Evolutionary conservation across 37 sponge, comb jelly and placozoan genomes (phyloP).

Genomic region (Tethya wilhelma): DNA sequence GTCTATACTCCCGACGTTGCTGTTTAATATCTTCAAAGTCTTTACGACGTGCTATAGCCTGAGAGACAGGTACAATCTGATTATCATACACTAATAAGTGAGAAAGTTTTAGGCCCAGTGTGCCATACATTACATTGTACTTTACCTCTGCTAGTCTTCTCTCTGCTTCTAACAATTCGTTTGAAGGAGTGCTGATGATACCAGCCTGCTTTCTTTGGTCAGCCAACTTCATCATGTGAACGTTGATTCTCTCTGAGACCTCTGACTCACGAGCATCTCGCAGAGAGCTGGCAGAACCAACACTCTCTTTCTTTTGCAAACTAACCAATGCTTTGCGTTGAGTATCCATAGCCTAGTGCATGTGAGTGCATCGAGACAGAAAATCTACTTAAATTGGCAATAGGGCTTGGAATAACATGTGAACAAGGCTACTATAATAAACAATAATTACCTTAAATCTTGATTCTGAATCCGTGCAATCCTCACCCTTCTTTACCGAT

Average conservation of each 20-base stretch:
- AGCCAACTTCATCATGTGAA: constrained; percentile 2
- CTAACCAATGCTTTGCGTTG: neutral
- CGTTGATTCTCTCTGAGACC: neutral
- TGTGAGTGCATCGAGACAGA: too few species aligned
- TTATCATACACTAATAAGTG: neutral
- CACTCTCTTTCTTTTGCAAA: too few species aligned
- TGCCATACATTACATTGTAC: neutral
- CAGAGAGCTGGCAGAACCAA: neutral
- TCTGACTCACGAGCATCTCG: constrained; percentile 13
- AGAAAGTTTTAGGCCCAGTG: neutral
- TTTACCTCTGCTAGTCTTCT: constrained; percentile 49
- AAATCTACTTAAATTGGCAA: too few species aligned
- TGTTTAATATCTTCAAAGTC: constrained; percentile 9
- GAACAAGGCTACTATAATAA: too few species aligned
- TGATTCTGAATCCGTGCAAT: too few species aligned
- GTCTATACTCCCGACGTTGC: constrained; percentile 41
- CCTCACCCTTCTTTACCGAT: neutral
- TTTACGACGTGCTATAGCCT: constrained; percentile 39
- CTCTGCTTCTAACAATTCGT: constrained; percentile 55
- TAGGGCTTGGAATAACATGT: too few species aligned
- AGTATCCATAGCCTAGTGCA: neutral
- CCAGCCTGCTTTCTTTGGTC: constrained; percentile 20
- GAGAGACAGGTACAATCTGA: neutral
- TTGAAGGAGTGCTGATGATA: constrained; percentile 37
- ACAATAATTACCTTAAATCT: too few species aligned